These are phyloP conservation scores for Myrmophylax atrothorax DNA, from an alignment of 2,113 vertebrate species.

Conservation along the genomic window DNA sequence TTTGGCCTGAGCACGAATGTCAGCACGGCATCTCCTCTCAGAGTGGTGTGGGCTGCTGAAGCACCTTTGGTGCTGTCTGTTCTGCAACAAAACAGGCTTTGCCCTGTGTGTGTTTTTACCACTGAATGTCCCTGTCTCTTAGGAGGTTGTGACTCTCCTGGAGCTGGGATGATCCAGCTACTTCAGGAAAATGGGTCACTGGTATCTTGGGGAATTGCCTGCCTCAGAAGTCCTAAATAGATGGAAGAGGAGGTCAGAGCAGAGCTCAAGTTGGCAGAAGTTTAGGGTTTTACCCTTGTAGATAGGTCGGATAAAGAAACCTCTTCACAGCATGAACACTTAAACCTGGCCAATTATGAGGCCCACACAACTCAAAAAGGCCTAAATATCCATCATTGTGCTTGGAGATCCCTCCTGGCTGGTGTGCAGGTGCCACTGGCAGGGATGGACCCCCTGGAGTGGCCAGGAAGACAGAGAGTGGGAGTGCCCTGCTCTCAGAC, in stretches of 20 bases:
- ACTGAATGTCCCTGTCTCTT: not conserved
- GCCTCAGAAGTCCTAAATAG: not conserved
- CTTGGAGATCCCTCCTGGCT: not conserved
- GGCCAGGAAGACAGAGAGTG: not conserved
- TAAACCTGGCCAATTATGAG: not conserved
- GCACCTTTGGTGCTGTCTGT: not conserved
- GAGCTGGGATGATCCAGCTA: not conserved
- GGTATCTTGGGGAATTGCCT: not conserved
- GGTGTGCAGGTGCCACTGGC: not conserved
- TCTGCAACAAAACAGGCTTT: accelerated
- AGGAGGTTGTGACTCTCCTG: not conserved
- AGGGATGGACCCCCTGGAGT: accelerated
- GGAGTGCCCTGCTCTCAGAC: not conserved
- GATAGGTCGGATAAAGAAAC: not conserved
- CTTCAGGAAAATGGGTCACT: not conserved
- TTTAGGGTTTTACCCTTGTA: not conserved
- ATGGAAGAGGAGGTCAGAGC: not conserved
- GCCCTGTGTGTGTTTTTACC: not conserved
- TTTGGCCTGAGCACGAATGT: not conserved
- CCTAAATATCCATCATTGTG: not conserved
- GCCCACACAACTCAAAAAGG: accelerated
- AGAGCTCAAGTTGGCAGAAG: not conserved
- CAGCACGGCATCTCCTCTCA: not conserved
- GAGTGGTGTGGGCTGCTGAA: accelerated
- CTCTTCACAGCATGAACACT: not conserved